A percentile compares a stretch with the other conserved stretches of the same genome.
Evolutionary conservation across 2,797 vertebrate genomes (phyloP).

Genomic region (Pseudotriccus pelzelni): DNA sequence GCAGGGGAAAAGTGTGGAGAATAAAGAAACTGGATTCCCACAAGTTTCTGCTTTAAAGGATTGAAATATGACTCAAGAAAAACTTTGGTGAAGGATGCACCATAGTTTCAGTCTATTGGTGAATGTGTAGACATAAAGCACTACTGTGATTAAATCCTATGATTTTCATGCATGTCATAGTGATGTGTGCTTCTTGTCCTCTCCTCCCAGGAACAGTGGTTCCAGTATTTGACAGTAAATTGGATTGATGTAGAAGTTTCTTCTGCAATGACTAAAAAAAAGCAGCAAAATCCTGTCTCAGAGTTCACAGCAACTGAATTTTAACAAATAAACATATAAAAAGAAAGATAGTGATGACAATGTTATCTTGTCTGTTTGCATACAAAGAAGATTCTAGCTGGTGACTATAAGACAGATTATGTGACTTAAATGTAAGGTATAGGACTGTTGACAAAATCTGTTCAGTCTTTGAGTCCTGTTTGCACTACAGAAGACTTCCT

Average conservation of each 20-base stretch:
- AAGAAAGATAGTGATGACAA: not conserved
- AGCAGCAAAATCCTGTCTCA: not conserved
- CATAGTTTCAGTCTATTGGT: not conserved
- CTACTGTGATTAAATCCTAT: not conserved
- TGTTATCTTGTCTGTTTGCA: conserved; percentile 8
- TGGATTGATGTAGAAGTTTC: not conserved
- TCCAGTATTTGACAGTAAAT: not conserved
- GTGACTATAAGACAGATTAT: not conserved
- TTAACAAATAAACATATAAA: not conserved
- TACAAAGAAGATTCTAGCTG: not conserved
- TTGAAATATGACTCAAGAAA: not conserved
- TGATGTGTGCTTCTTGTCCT: not conserved
- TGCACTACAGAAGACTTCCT: not conserved
- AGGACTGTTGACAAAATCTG: not conserved
- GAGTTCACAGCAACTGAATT: not conserved
- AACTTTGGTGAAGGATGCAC: not conserved
- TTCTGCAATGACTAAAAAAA: not conserved
- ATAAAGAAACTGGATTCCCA: not conserved
- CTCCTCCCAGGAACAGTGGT: not conserved
- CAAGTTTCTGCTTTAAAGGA: not conserved
- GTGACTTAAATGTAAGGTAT: not conserved
- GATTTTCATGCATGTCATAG: not conserved
- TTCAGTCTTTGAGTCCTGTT: not conserved
- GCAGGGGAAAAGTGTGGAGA: not conserved
- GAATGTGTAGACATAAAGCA: not conserved